Percentiles rank a stretch among this genome's conserved stretches.
Conservation (phyloP, 2,888 invertebrate genomes). For the Caenorhabditis sp. region DNA sequence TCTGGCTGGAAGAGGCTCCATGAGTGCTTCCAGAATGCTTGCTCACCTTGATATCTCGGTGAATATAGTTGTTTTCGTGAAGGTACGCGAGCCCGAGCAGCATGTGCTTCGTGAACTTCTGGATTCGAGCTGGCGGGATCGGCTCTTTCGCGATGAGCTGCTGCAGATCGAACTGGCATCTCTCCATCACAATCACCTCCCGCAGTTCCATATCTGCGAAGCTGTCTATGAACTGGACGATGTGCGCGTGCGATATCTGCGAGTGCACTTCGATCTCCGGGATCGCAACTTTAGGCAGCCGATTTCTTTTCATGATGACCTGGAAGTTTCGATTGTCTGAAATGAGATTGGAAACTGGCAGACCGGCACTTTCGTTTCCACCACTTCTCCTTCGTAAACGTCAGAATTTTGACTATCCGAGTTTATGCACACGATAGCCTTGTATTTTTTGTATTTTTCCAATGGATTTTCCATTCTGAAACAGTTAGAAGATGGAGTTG, state of each 20-base stretch:
- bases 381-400: too few relatives aligned
- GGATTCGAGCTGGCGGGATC: background rate
- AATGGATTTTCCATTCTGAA: too few relatives aligned
- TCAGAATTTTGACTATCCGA: too few relatives aligned
- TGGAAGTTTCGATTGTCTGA: too few relatives aligned
- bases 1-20: constrained; percentile 81
- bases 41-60: constrained; percentile 74
- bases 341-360: too few relatives aligned
- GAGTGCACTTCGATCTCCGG: background rate
- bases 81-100: constrained; percentile 51
- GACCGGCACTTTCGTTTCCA: too few relatives aligned
- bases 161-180: background rate
- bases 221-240: background rate
- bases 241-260: background rate
- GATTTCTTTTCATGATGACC: too few relatives aligned
- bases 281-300: too few relatives aligned
- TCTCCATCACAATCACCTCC: background rate
- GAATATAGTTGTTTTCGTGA: constrained; percentile 68
- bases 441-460: too few relatives aligned
- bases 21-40: background rate
- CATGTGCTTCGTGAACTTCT: constrained; percentile 14
- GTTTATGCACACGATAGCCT: too few relatives aligned
- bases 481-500: too few relatives aligned
- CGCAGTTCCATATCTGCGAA: background rate
- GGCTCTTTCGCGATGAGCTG: background rate